Base-by-base conservation (phyloP, 2,113 vertebrate genomes). In the Brachypodius melanocephalos region DNA sequence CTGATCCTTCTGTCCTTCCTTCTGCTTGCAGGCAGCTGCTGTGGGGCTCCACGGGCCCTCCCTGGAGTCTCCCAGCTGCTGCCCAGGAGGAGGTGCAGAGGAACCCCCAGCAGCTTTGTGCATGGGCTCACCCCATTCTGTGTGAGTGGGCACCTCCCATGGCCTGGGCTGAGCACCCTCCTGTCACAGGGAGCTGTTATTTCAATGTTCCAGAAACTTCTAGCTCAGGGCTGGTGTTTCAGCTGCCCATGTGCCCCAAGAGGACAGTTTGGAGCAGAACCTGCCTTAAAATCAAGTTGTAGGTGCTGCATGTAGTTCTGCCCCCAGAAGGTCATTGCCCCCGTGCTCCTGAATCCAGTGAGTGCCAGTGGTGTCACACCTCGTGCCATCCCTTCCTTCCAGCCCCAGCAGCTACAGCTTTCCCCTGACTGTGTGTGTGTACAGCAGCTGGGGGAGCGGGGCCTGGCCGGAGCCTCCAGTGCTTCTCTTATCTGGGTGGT, bases 151-250 rank as follows among this genome's bases (percentile, higher is more conserved):
- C 17, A 20, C 17, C 25, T 85, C 34, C 45, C 19, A 2, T 6
- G 54, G 45, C 29, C 36, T n/a, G 45, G n/a, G 16, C 51, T 62
- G 73, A 69, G 51, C 38, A 8, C 48, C n/a, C 5, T 81, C 61
- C 42, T 54, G 58, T 40, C 29, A 32, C 49, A 36, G 36, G n/a
- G 26, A 3, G 2, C 38, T 2, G 5, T 25, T 45, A 3, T 12
- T 71, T 49, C 32, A 72, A 28, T 66, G 90, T 95, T 96, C 95
- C 92, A 96, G 92, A 95, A 94, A 97, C 34, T 93, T 95, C 83
- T 93, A 95, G 79, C 26, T 3, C 22, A 31, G 48, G 79, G 38
- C n/a, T 75, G 58, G 26, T 54, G 67, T 87, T 87, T 17, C 68
- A 77, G 68, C 42, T 84, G 49, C 43, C 54, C 38, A 1, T 0